Percentiles rank a stretch among this genome's conserved stretches.
Evolutionary conservation across 2,113 vertebrate species (phyloP).

Genomic region (Neomonachus schauinslandi): DNA sequence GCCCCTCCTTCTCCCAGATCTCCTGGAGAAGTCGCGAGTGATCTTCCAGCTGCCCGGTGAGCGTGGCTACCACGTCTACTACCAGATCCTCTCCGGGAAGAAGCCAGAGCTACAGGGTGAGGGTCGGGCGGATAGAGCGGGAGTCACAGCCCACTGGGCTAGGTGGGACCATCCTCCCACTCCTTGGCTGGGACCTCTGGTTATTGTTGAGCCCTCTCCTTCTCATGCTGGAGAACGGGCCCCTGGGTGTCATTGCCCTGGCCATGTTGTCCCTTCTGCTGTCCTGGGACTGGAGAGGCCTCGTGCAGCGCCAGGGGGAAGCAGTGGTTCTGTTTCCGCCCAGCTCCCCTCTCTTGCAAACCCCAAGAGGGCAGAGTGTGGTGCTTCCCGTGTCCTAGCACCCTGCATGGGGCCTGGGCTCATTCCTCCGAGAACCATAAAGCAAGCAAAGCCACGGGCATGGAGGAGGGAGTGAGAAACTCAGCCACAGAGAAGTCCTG

Average conservation of each 20-base stretch:
- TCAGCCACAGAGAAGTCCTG: neutral
- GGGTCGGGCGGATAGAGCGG: neutral
- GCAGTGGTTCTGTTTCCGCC: conserved; percentile 87
- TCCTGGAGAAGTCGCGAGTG: conserved; percentile 97
- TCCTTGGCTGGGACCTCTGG: neutral
- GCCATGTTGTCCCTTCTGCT: conserved; percentile 87
- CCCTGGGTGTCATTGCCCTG: neutral
- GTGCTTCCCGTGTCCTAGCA: neutral
- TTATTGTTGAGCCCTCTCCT: neutral
- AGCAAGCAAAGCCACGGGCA: neutral
- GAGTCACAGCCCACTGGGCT: neutral
- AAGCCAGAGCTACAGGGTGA: conserved; percentile 95
- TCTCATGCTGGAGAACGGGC: neutral
- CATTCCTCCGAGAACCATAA: neutral
- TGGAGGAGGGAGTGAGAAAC: neutral
- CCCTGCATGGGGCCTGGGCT: no score
- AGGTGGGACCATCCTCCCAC: neutral
- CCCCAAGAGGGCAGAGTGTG: conserved; percentile 73
- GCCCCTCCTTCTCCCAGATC: conserved; percentile 85
- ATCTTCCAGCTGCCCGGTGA: conserved; percentile 97
- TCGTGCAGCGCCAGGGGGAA: conserved; percentile 87
- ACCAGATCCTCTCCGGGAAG: conserved; percentile 96
- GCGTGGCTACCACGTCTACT: conserved; percentile 96
- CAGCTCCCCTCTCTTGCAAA: conserved; percentile 89
- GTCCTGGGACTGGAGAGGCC: conserved; percentile 90